Evolutionary conservation across 2,888 invertebrate genomes (phyloP).

Genomic region (Nemoura dubitans): DNA sequence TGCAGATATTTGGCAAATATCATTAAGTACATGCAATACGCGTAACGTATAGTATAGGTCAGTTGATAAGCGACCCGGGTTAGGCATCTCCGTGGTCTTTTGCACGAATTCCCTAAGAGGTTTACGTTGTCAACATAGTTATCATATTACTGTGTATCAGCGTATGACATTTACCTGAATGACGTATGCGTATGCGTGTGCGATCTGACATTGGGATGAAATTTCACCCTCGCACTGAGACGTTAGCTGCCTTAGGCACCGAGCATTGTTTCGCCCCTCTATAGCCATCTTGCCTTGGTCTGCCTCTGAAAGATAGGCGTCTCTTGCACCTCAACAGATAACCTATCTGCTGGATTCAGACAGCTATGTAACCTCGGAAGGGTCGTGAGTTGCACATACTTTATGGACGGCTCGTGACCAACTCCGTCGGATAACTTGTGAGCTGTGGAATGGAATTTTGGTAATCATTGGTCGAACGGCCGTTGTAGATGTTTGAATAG

Average conservation of each 20-base stretch:
- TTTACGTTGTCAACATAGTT: background rate
- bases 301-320: too few species aligned
- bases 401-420: too few species aligned
- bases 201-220: background rate
- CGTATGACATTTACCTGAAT: background rate
- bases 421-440: too few species aligned
- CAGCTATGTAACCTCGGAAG: too few species aligned
- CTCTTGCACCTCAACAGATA: too few species aligned
- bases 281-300: too few species aligned
- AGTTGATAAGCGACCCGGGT: background rate
- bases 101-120: background rate
- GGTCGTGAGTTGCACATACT: too few species aligned
- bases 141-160: background rate
- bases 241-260: background rate
- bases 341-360: too few species aligned
- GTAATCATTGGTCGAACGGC: too few species aligned
- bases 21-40: background rate
- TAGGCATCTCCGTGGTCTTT: background rate
- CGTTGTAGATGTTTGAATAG: too few species aligned
- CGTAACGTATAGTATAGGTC: background rate
- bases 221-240: background rate
- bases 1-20: background rate
- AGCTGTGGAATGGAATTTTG: too few species aligned
- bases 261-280: too few species aligned
- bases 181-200: background rate